phyloP scores from a whole-genome alignment of 2,888 invertebrate species.

The Pinctada fucata region DNA sequence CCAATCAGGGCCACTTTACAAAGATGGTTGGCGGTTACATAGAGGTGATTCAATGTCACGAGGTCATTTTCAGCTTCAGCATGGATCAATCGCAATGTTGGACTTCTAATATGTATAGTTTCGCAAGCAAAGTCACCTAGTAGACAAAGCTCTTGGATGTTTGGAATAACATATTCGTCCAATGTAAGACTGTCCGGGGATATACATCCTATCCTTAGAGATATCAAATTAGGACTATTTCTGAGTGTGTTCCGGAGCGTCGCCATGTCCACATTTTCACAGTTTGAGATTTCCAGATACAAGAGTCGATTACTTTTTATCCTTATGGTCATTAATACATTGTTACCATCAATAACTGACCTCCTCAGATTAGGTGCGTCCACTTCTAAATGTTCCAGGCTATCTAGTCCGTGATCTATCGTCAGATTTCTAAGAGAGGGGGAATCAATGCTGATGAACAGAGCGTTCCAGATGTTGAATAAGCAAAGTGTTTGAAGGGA shows the following conservation, averaged over 20 bases:
- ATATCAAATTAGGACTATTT: constrained; percentile 50
- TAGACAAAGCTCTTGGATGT: constrained; percentile 61
- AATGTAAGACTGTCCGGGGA: constrained; percentile 61
- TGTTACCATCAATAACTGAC: constrained; percentile 58
- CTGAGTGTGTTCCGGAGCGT: constrained; percentile 53
- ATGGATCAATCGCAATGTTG: constrained; percentile 60
- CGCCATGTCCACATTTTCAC: constrained; percentile 63
- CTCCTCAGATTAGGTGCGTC: constrained; percentile 52
- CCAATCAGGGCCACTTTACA: constrained; percentile 64
- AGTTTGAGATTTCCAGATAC: constrained; percentile 58
- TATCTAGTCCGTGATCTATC: constrained; percentile 63
- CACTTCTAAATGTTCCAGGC: constrained; percentile 62
- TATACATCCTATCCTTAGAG: constrained; percentile 59
- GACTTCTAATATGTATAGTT: constrained; percentile 63
- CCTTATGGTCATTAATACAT: constrained; percentile 55
- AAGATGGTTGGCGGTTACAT: constrained; percentile 66
- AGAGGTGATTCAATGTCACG: constrained; percentile 64
- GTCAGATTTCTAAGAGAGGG: constrained; percentile 54
- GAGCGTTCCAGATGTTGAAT: constrained; percentile 64
- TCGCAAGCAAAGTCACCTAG: constrained; percentile 65
- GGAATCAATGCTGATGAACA: constrained; percentile 59
- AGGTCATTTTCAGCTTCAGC: constrained; percentile 65
- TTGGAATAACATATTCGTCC: constrained; percentile 59
- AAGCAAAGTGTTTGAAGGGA: constrained; percentile 64
- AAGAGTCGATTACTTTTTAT: constrained; percentile 57